These are phyloP conservation scores for Rhodeus uyekii DNA, from an alignment of 2,797 vertebrate genomes.

Conservation along the genomic window DNA sequence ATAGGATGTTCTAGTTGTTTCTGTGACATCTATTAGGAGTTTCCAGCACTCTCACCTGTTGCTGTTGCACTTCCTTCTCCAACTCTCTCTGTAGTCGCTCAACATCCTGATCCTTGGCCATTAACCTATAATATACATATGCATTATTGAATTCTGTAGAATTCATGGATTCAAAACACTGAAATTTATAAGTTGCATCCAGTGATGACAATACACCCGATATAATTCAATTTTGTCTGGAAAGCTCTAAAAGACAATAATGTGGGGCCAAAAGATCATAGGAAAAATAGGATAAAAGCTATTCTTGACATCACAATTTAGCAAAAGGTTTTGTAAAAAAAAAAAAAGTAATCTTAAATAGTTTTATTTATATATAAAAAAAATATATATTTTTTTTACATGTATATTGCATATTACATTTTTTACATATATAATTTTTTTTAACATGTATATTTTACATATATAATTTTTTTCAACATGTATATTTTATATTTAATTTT, in stretches of 20 bases:
- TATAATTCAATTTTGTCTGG: not conserved
- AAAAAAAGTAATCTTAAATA: too few relatives aligned
- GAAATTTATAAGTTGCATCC: too few relatives aligned
- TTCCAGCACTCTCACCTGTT: constrained; percentile 70
- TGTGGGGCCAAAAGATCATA: not conserved
- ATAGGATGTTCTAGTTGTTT: not conserved
- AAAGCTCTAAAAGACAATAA: not conserved
- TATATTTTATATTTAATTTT: too few relatives aligned
- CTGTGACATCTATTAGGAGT: constrained; percentile 43
- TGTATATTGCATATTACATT: too few relatives aligned
- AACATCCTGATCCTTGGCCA: constrained; percentile 84
- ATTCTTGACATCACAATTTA: not conserved
- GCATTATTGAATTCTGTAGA: not conserved
- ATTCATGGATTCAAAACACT: too few relatives aligned
- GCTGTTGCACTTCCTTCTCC: constrained; percentile 74
- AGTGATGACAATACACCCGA: not conserved
- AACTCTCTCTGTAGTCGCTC: constrained; percentile 81
- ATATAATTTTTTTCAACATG: too few relatives aligned
- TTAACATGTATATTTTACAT: too few relatives aligned
- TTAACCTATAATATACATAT: constrained; percentile 74
- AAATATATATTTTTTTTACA: too few relatives aligned
- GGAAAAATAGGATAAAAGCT: not conserved
- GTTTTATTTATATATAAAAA: too few relatives aligned
- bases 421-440: too few relatives aligned
- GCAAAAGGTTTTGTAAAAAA: not conserved